These are phyloP conservation scores for Watsonalla cultraria DNA, from an alignment of 2,888 invertebrate species.

Conservation along the genomic window DNA sequence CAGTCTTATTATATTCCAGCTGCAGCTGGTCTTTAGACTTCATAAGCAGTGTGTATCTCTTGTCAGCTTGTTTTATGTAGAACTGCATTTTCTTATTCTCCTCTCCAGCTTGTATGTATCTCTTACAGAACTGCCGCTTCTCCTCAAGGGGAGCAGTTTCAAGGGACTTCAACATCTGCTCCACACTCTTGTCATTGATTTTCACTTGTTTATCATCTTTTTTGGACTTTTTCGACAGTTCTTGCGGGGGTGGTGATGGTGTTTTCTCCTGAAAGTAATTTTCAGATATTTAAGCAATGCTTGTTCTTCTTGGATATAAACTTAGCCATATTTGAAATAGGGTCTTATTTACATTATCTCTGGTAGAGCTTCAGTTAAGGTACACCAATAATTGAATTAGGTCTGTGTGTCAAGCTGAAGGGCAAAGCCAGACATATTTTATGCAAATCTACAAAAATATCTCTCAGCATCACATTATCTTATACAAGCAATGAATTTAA, in stretches of 20 bases:
- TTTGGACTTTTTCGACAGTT: constrained; percentile 52
- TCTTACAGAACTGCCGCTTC: constrained; percentile 84
- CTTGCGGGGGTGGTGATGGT: constrained; percentile 29
- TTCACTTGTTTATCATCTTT: constrained; percentile 54
- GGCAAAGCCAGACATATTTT: too few species aligned
- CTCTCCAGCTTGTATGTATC: constrained; percentile 87
- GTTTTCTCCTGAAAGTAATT: constrained; percentile 39
- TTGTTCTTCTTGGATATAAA: too few species aligned
- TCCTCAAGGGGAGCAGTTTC: constrained; percentile 80
- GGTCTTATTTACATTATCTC: too few species aligned
- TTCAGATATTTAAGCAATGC: too few species aligned
- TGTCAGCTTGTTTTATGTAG: constrained; percentile 80
- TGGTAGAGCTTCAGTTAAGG: too few species aligned
- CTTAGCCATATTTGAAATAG: too few species aligned
- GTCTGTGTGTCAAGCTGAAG: too few species aligned
- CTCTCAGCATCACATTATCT: too few species aligned
- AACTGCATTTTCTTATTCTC: constrained; percentile 82
- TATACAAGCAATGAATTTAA: too few species aligned
- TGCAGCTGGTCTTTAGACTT: constrained; percentile 91
- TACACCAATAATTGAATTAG: too few species aligned
- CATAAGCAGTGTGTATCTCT: constrained; percentile 76
- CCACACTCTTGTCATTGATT: constrained; percentile 80
- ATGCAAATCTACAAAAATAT: too few species aligned
- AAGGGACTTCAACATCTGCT: constrained; percentile 82
- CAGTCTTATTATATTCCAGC: constrained; percentile 89